These are phyloP conservation scores for Pseudococcus jackbeardsleyi DNA, from an alignment of 2,888 invertebrate species.

Conservation along the genomic window DNA sequence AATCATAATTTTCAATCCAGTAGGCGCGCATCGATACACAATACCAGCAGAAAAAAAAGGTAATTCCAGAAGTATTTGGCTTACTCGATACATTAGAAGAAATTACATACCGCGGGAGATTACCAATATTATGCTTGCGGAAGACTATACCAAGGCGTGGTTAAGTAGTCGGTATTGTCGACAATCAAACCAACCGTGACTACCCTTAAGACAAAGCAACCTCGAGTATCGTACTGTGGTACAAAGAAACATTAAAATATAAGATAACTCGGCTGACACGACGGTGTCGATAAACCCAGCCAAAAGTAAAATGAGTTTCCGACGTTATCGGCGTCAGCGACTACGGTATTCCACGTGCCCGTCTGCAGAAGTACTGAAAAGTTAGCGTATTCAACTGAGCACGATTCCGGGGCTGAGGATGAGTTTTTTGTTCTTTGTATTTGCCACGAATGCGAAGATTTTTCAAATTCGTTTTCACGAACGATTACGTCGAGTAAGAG, in stretches of 20 bases:
- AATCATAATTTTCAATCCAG: background rate
- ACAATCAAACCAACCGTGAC: background rate
- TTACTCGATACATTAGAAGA: background rate
- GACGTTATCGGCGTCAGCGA: background rate
- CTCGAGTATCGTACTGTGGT: background rate
- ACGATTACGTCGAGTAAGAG: background rate
- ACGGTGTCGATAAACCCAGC: background rate
- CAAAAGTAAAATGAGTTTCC: background rate
- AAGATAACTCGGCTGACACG: background rate
- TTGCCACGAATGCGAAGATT: too few relatives aligned
- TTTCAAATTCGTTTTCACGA: background rate
- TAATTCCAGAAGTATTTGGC: background rate
- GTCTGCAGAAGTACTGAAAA: background rate
- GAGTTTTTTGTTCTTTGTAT: background rate
- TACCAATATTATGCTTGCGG: background rate
- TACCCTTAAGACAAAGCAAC: slow-evolving; percentile 17
- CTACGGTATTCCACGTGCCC: background rate
- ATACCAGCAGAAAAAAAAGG: background rate
- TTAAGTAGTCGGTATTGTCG: background rate
- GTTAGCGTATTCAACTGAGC: slow-evolving; percentile 1
- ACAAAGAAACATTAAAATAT: slow-evolving; percentile 3
- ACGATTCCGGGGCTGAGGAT: background rate
- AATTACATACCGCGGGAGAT: background rate
- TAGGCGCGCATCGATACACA: background rate
- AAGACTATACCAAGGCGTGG: background rate